Percentiles rank a stretch among this genome's conserved stretches.
Conservation (phyloP, 2,888 invertebrate genomes). For the Tetramorium bicarinatum region DNA sequence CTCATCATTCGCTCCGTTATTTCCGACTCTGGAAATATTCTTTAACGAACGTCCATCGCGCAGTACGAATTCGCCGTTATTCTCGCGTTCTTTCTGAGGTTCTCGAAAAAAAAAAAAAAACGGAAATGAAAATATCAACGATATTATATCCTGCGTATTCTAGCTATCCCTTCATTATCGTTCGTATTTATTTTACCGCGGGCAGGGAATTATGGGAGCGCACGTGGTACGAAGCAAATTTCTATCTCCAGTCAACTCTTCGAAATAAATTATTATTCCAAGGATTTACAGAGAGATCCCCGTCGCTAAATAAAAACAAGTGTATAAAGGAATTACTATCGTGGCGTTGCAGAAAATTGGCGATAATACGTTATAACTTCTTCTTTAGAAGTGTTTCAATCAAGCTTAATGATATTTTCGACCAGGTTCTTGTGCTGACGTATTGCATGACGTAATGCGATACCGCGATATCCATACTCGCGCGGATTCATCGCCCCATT, state of each 20-base stretch:
- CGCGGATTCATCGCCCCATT: constrained; percentile 48
- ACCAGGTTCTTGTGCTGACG: not conserved
- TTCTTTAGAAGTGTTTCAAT: not conserved
- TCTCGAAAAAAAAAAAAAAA: not conserved
- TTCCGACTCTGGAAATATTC: constrained; percentile 63
- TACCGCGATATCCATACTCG: constrained; percentile 23
- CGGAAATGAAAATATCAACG: constrained; percentile 41
- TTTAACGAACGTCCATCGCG: constrained; percentile 53
- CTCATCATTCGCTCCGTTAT: constrained; percentile 65
- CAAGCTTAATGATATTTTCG: constrained; percentile 1
- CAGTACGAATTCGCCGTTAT: constrained; percentile 28
- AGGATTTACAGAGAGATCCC: not conserved
- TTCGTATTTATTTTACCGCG: constrained; percentile 32
- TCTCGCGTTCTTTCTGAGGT: not conserved
- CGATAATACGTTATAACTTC: not conserved
- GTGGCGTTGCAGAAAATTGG: not conserved
- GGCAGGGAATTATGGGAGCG: not conserved
- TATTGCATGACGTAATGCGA: constrained; percentile 22
- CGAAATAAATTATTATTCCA: constrained; percentile 47
- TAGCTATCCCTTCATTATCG: constrained; percentile 23
- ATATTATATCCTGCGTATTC: constrained; percentile 38
- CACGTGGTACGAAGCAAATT: constrained; percentile 9
- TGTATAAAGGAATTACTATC: not conserved
- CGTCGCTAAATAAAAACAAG: not conserved
- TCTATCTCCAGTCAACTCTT: not conserved